Conservation (phyloP, 2,888 invertebrate species). For the Graphium colonna region DNA sequence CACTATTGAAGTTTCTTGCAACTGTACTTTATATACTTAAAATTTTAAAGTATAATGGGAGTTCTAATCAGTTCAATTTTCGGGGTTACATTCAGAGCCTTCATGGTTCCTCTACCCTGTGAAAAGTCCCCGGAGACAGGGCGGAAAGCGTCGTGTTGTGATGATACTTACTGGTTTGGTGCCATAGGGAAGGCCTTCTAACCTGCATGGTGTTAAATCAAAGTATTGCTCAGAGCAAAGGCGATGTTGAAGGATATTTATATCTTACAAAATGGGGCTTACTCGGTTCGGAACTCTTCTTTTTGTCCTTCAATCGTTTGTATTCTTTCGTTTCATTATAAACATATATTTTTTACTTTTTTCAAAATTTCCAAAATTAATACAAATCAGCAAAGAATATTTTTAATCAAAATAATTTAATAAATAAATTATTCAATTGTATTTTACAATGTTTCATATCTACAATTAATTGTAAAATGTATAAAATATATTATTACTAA, state of each 20-base stretch:
- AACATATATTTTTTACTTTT: too few species aligned
- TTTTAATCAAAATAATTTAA: too few species aligned
- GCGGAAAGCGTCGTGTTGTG: conserved; percentile 71
- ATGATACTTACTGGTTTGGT: conserved; percentile 52
- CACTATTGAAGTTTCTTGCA: conserved; percentile 44
- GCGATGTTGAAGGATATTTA: conserved; percentile 55
- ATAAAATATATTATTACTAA: too few species aligned
- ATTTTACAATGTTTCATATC: too few species aligned
- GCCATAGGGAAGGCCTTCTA: conserved; percentile 52
- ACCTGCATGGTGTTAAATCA: conserved; percentile 52
- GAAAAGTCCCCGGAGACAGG: conserved; percentile 80
- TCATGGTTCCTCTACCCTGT: conserved; percentile 63
- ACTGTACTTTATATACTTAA: conserved; percentile 26
- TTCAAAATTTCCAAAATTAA: too few species aligned
- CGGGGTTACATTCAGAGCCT: conserved; percentile 69
- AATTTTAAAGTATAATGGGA: conserved; percentile 4
- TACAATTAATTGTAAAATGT: too few species aligned
- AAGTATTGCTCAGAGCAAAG: conserved; percentile 78
- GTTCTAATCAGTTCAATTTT: conserved; percentile 70
- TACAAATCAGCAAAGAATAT: too few species aligned
- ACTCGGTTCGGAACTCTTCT: conserved; percentile 65
- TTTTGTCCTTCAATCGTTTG: conserved; percentile 27
- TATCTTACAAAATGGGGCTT: conserved; percentile 75
- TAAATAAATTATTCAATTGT: too few species aligned
- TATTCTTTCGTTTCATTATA: too few species aligned